Conservation (phyloP, 53 echinoderm and acorn worm genomes). For the Mesocentrotus franciscanus region DNA sequence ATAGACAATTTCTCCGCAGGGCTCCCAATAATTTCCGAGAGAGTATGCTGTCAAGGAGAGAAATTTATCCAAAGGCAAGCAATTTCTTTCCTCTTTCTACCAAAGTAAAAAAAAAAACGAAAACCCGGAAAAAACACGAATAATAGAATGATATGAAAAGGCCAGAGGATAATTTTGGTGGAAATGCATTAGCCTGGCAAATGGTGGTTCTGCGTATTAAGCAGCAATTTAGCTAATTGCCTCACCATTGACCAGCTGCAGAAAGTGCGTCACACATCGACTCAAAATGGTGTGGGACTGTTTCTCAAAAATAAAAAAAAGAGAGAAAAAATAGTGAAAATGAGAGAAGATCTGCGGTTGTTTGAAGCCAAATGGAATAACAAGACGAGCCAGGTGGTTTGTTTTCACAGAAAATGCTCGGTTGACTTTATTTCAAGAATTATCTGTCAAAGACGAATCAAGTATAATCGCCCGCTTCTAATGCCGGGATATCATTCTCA, state of each 20-base stretch:
- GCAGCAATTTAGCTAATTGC: constrained; percentile 23
- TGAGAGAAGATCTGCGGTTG: background rate
- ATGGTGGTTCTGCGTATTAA: background rate
- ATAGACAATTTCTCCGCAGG: background rate
- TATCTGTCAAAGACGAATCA: background rate
- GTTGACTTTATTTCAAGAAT: constrained; percentile 1
- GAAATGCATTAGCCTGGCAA: constrained; percentile 29
- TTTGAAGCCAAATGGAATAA: background rate
- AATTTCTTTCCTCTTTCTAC: background rate
- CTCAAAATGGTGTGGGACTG: background rate
- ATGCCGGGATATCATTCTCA: background rate
- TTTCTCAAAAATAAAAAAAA: background rate
- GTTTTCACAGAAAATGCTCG: background rate
- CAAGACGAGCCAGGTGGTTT: background rate
- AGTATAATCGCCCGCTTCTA: background rate
- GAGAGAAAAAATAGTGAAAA: background rate
- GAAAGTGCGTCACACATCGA: constrained; percentile 15
- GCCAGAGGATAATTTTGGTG: constrained; percentile 28
- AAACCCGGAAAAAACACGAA: background rate
- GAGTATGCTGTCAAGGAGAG: background rate
- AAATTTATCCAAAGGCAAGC: background rate
- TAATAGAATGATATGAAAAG: background rate
- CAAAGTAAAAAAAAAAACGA: background rate
- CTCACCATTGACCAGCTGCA: constrained; percentile 21
- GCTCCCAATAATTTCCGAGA: background rate